These are phyloP conservation scores for Caenorhabditis sp. DNA, from an alignment of 2,888 invertebrate species.

Conservation along the genomic window DNA sequence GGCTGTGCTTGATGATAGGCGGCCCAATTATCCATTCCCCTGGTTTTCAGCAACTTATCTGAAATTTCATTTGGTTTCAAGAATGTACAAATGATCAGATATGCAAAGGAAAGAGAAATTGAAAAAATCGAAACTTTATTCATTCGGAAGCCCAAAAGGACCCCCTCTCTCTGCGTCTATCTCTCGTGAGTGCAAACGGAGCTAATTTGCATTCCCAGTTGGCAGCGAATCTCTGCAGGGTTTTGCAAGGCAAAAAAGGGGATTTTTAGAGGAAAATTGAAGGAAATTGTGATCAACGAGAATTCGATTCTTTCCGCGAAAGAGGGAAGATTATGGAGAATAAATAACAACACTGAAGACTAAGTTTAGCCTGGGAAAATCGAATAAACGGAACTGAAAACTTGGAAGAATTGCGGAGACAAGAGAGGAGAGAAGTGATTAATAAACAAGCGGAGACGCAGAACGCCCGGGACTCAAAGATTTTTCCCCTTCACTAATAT, in stretches of 20 bases:
- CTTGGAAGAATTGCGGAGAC: neutral
- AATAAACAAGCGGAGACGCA: neutral
- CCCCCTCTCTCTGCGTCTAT: conserved; percentile 10
- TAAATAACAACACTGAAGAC: neutral
- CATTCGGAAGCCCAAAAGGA: no score
- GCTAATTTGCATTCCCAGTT: conserved; percentile 5
- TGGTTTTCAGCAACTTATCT: neutral
- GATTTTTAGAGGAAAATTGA: neutral
- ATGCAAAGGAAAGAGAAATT: neutral
- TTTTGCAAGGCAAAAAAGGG: neutral
- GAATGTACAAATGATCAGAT: no score
- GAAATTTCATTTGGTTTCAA: neutral
- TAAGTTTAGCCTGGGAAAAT: no score
- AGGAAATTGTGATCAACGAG: no score
- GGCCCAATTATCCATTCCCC: conserved; percentile 56
- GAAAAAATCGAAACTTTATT: neutral
- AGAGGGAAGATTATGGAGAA: neutral
- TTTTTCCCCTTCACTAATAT: no score
- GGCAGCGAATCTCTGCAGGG: neutral
- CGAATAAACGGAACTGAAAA: no score
- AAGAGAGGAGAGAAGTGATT: neutral
- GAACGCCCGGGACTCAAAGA: neutral
- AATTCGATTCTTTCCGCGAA: no score
- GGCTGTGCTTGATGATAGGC: conserved; percentile 62
- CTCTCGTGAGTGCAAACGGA: conserved; percentile 6